Evolutionary conservation across 1,140 invertebrate genomes (phyloP).

Genomic region (Solenopsis fugax): DNA sequence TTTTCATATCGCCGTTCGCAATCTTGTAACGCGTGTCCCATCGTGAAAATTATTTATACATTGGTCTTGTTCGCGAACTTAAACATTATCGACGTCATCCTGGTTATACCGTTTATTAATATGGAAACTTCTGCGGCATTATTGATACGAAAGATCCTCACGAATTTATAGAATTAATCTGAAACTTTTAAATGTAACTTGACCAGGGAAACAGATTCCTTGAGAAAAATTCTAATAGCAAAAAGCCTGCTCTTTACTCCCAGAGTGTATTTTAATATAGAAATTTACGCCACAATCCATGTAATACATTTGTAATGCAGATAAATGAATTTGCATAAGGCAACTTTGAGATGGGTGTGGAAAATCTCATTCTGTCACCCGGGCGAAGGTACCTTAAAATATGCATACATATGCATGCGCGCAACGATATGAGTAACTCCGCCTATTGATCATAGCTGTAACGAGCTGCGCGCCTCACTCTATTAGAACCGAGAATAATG

Average conservation of each 20-base stretch:
- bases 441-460: slow-evolving; percentile 13
- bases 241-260: neutral
- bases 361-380: slow-evolving; percentile 43
- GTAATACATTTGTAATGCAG: slow-evolving; percentile 54
- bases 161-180: neutral
- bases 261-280: slow-evolving; percentile 16
- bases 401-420: slow-evolving; percentile 54
- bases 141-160: neutral
- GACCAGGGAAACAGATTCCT: neutral
- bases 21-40: neutral
- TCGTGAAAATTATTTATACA: slow-evolving; percentile 33
- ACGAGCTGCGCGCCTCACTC: slow-evolving; percentile 2
- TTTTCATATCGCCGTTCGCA: slow-evolving; percentile 28
- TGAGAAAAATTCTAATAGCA: neutral
- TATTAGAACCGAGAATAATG: slow-evolving; percentile 23
- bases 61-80: neutral
- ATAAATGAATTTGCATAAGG: slow-evolving; percentile 54
- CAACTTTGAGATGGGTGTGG: slow-evolving; percentile 36
- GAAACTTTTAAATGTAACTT: neutral
- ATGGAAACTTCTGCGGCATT: neutral
- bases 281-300: slow-evolving; percentile 13
- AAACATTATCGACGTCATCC: neutral
- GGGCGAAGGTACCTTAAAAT: slow-evolving; percentile 44
- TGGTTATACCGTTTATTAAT: neutral
- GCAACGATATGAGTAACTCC: slow-evolving; percentile 27